Conservation (phyloP, 2,113 vertebrate species). For the Herpailurus yagouaroundi region DNA sequence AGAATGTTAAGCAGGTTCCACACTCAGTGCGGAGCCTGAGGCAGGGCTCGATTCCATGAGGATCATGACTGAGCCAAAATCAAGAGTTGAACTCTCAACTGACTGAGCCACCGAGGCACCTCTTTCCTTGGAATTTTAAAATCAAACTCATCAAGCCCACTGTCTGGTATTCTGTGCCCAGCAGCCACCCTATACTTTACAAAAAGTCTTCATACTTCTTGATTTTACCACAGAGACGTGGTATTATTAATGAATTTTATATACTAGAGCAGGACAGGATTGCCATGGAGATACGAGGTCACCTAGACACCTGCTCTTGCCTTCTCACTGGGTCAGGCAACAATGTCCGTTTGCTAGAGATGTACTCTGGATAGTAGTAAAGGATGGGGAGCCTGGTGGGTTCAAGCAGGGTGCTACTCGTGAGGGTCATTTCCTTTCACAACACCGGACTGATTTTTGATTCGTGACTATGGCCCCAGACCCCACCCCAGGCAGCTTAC, state of each 20-base stretch:
- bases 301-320: background rate
- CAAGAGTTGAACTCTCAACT: too few relatives aligned
- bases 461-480: background rate
- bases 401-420: background rate
- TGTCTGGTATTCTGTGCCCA: conserved; percentile 44
- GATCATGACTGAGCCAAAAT: too few relatives aligned
- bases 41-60: too few relatives aligned
- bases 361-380: background rate
- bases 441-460: background rate
- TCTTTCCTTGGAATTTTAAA: conserved; percentile 50
- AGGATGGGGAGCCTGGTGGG: background rate
- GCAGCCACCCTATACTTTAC: background rate
- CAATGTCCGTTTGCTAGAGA: background rate
- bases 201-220: background rate
- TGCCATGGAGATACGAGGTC: background rate
- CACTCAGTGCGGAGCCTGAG: too few relatives aligned
- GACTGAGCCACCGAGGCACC: too few relatives aligned
- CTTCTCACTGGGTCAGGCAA: background rate
- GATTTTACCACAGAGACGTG: background rate
- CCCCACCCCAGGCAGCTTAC: background rate
- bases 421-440: background rate
- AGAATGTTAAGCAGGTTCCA: too few relatives aligned
- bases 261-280: too few relatives aligned
- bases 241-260: background rate
- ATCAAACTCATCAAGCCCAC: background rate